Percentiles rank a stretch among this genome's conserved stretches.
Evolutionary conservation across 2,797 vertebrate species (phyloP).

Genomic region (Champsocephalus esox): DNA sequence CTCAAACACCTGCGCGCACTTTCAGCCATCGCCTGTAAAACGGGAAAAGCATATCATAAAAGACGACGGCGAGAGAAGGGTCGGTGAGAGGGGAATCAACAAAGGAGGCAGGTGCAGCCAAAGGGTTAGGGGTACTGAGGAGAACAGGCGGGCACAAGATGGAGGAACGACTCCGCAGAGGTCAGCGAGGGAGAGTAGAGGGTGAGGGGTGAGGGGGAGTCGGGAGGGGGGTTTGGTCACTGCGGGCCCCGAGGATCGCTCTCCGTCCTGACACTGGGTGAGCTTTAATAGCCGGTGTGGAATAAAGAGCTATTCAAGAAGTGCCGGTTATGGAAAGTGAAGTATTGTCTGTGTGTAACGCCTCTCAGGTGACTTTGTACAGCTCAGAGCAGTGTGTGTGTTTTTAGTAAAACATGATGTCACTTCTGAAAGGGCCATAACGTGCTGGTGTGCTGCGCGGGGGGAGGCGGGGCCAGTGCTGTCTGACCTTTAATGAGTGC

Average conservation of each 20-base stretch:
- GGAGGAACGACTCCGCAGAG: slow-evolving; percentile 65
- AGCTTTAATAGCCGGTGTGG: slow-evolving; percentile 1
- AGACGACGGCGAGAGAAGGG: slow-evolving; percentile 23
- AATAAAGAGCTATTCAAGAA: slow-evolving; percentile 38
- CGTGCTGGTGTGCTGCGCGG: slow-evolving; percentile 31
- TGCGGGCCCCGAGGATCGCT: slow-evolving; percentile 68
- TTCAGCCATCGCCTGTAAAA: slow-evolving; percentile 65
- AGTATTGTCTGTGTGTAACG: slow-evolving; percentile 37
- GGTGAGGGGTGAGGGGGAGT: slow-evolving; percentile 67
- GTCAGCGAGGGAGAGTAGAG: slow-evolving; percentile 70
- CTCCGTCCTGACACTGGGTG: slow-evolving; percentile 15
- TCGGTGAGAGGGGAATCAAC: slow-evolving; percentile 70
- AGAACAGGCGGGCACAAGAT: slow-evolving; percentile 70
- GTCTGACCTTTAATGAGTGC: slow-evolving; percentile 61
- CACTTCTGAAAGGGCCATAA: slow-evolving; percentile 30
- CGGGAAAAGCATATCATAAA: slow-evolving; percentile 45
- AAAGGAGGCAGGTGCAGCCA: slow-evolving; percentile 76
- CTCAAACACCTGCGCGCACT: slow-evolving; percentile 56
- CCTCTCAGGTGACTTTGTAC: slow-evolving; percentile 51
- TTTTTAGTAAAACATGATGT: slow-evolving; percentile 52
- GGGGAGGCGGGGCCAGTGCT: slow-evolving; percentile 39
- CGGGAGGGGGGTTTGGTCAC: slow-evolving; percentile 65
- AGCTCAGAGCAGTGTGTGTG: slow-evolving; percentile 16
- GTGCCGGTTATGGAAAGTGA: slow-evolving; percentile 36
- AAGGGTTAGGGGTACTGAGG: slow-evolving; percentile 75